phyloP scores from a whole-genome alignment of 2,113 vertebrate species.

The Irena cyanogastra region DNA sequence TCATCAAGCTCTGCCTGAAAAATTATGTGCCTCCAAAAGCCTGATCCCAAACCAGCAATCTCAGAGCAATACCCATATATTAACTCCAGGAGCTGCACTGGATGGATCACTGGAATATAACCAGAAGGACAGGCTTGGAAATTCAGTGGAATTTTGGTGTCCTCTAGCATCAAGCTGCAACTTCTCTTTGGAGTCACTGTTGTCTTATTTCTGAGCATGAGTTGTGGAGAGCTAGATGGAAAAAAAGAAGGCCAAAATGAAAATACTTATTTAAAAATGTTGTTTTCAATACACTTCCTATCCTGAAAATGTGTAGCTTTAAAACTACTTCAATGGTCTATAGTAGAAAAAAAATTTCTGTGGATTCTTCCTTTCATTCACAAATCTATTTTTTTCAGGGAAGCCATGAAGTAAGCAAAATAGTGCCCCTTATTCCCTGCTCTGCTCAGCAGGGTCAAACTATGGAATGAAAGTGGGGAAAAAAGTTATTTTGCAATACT shows the following conservation, averaged over 20 bases:
- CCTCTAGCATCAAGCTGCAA: not conserved
- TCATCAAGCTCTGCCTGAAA: conserved; percentile 7
- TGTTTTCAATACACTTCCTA: not conserved
- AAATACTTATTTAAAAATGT: not conserved
- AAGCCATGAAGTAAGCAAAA: not conserved
- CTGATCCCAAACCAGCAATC: conserved; percentile 7
- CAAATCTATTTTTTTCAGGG: not conserved
- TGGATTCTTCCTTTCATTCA: not conserved
- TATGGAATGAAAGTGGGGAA: fast-evolving
- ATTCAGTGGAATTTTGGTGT: not conserved
- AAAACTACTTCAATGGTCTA: not conserved
- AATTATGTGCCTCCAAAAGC: conserved; percentile 18
- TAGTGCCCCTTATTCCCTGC: not conserved
- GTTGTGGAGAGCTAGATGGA: not conserved
- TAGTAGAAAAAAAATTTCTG: not conserved
- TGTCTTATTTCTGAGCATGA: not conserved
- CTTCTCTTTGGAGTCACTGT: not conserved
- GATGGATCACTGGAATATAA: not conserved
- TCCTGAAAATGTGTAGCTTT: not conserved
- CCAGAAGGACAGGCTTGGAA: not conserved
- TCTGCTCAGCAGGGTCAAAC: not conserved
- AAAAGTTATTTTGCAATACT: not conserved
- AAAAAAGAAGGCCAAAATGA: not conserved
- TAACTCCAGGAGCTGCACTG: not conserved
- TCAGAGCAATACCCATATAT: not conserved